Evolutionary conservation across 37 sponge, comb jelly and placozoan species (phyloP).

Genomic region (Agelas oroides): DNA sequence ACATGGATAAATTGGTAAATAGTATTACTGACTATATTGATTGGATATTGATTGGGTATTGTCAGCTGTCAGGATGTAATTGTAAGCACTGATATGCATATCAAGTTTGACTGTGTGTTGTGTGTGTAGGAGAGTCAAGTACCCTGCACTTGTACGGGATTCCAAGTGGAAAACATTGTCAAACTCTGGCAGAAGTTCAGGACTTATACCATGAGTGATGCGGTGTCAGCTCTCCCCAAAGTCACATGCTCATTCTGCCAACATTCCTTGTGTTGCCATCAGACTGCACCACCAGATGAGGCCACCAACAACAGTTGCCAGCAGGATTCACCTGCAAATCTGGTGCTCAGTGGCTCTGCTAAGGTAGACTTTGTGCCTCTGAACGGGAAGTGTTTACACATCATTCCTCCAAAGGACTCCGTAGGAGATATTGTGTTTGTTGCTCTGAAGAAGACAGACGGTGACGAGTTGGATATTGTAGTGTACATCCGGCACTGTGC

Average conservation of each 20-base stretch:
- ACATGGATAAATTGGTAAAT: too few species aligned
- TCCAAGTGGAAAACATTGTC: constrained; percentile 17
- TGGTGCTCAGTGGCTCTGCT: background rate
- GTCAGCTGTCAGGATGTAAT: too few species aligned
- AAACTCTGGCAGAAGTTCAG: constrained; percentile 33
- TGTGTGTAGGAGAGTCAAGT: constrained; percentile 38
- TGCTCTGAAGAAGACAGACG: background rate
- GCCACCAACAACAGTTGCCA: background rate
- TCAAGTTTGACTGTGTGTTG: too few species aligned
- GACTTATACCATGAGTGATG: background rate
- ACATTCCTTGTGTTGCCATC: constrained; percentile 27
- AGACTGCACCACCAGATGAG: background rate
- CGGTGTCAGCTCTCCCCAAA: background rate
- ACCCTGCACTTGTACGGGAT: constrained; percentile 53
- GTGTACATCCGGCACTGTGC: background rate
- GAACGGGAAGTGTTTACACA: background rate
- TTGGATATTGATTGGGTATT: too few species aligned
- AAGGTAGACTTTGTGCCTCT: background rate
- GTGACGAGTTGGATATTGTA: background rate
- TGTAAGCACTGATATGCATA: too few species aligned
- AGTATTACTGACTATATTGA: too few species aligned
- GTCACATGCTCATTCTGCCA: constrained; percentile 27
- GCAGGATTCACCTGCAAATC: background rate
- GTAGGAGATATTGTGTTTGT: background rate
- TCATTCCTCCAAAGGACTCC: background rate